Percentiles rank a stretch among this genome's conserved stretches.
Conservation (phyloP, 2,888 invertebrate species). For the Stegophylla sp. region DNA sequence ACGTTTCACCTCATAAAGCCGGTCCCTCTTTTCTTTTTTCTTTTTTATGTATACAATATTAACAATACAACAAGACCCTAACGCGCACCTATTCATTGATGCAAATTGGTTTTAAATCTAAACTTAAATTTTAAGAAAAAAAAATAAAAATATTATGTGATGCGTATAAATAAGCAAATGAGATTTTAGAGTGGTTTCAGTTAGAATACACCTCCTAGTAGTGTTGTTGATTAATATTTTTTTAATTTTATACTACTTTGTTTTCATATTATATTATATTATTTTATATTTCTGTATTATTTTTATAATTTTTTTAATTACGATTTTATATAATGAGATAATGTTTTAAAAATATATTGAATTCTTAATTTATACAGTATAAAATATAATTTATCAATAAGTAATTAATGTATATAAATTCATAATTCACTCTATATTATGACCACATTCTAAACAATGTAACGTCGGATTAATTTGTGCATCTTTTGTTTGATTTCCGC, state of each 20-base stretch:
- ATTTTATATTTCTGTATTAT: too few relatives aligned
- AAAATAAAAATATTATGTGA: not conserved
- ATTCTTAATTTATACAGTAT: too few relatives aligned
- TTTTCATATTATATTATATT: too few relatives aligned
- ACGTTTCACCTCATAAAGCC: conserved; percentile 57
- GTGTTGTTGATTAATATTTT: not conserved
- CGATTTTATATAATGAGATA: not conserved
- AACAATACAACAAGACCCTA: conserved; percentile 14
- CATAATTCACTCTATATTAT: conserved; percentile 5
- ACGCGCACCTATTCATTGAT: not conserved
- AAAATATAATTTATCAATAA: too few relatives aligned
- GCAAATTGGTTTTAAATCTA: conserved; percentile 47
- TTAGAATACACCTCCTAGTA: not conserved
- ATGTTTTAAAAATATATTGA: conserved; percentile 4
- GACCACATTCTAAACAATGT: conserved; percentile 26
- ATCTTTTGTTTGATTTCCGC: conserved; percentile 24
- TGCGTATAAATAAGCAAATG: not conserved
- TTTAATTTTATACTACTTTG: too few relatives aligned
- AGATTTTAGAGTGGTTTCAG: not conserved
- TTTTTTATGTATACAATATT: conserved; percentile 6
- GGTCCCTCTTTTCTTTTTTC: conserved; percentile 22
- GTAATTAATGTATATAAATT: too few relatives aligned
- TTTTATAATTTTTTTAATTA: too few relatives aligned
- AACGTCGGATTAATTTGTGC: conserved; percentile 5
- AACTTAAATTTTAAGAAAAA: not conserved